Evolutionary conservation across 2,888 invertebrate genomes (phyloP).

Genomic region (Epistrophe eligans): DNA sequence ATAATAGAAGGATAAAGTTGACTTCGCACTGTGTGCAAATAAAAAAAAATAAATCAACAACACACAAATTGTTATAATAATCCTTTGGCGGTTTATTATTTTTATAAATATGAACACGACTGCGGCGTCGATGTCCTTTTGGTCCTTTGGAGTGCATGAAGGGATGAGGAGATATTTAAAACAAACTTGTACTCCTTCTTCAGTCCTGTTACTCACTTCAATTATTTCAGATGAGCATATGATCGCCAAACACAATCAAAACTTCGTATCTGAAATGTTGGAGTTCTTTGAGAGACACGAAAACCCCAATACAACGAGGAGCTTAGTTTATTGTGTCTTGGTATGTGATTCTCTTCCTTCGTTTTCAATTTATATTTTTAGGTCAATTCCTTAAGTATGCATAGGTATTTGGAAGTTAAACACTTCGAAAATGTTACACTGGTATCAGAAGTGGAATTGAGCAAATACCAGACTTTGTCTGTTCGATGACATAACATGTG

Average conservation of each 20-base stretch:
- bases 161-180: not conserved
- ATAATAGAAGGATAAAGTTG: slow-evolving; percentile 47
- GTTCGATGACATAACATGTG: not conserved
- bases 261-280: not conserved
- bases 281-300: not conserved
- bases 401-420: not conserved
- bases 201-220: not conserved
- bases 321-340: not conserved
- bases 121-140: slow-evolving; percentile 17
- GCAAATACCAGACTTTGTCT: not conserved
- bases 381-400: not conserved
- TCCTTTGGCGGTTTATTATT: slow-evolving; percentile 72
- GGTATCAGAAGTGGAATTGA: not conserved
- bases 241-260: not conserved
- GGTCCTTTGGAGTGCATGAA: not conserved
- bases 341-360: not conserved
- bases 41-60: slow-evolving; percentile 19
- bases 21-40: slow-evolving; percentile 30
- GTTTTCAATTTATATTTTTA: not conserved
- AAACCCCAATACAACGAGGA: not conserved
- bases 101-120: not conserved
- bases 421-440: not conserved
- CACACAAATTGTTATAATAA: slow-evolving; percentile 60
- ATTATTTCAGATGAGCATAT: not conserved
- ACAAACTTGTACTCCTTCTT: not conserved